A percentile compares a stretch with the other conserved stretches of the same genome.
phyloP scores from a whole-genome alignment of 2,797 vertebrate species.

The Tadarida brasiliensis region DNA sequence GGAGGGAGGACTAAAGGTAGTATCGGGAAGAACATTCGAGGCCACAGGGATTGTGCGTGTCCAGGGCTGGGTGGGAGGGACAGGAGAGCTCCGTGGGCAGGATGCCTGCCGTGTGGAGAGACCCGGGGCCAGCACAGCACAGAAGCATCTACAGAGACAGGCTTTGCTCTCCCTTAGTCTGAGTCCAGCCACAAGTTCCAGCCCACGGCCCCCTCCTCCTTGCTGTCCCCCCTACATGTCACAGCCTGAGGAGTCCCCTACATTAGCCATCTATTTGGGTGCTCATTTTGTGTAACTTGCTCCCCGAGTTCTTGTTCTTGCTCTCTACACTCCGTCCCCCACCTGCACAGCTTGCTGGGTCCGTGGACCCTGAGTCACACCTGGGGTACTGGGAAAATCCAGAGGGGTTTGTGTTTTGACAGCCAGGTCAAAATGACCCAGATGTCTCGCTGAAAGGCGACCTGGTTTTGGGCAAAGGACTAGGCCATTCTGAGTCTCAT shows the following conservation, averaged over 20 bases:
- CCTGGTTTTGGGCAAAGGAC: background rate
- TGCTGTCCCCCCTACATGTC: too few species aligned
- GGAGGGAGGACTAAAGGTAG: background rate
- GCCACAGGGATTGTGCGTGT: fast-evolving
- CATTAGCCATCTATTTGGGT: fast-evolving
- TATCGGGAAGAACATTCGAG: background rate
- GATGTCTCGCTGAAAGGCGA: background rate
- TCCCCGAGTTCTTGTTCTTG: background rate
- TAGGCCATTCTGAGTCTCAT: background rate
- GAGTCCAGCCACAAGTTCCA: background rate
- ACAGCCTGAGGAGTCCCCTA: fast-evolving
- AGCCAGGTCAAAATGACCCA: background rate
- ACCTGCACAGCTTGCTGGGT: too few species aligned
- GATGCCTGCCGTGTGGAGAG: too few species aligned
- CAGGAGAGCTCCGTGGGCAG: fast-evolving
- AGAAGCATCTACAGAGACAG: too few species aligned
- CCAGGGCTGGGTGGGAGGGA: too few species aligned
- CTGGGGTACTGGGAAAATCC: background rate
- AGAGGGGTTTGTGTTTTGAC: background rate
- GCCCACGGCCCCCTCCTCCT: background rate
- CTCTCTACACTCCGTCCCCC: fast-evolving
- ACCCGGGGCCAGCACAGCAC: fast-evolving
- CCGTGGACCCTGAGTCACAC: background rate
- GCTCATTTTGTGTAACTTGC: background rate
- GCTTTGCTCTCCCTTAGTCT: fast-evolving